These are phyloP conservation scores for Chymomyza caudatula DNA, from an alignment of 2,888 invertebrate genomes.

Conservation along the genomic window DNA sequence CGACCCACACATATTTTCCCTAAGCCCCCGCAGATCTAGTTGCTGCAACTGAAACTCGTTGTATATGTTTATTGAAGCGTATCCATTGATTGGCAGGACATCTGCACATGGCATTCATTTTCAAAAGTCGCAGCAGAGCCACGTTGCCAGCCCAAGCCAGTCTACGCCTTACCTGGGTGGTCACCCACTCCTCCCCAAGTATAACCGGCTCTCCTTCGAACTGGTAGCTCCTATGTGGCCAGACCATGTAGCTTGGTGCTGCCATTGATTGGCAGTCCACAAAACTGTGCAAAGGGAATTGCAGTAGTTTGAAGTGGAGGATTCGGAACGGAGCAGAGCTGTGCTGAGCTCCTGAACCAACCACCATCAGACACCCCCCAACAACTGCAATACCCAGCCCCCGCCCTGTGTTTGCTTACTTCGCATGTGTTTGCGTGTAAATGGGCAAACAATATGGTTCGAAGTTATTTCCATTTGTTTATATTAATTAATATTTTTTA, in stretches of 20 bases:
- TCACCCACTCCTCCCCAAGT: not conserved
- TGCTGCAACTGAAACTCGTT: constrained; percentile 50
- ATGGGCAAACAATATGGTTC: constrained; percentile 45
- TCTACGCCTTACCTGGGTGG: not conserved
- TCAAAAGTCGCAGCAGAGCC: constrained; percentile 41
- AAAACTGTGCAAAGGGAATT: not conserved
- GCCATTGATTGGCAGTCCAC: constrained; percentile 46
- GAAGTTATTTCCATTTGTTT: constrained; percentile 54
- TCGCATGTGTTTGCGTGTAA: constrained; percentile 47
- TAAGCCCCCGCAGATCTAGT: not conserved
- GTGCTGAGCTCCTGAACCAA: not conserved
- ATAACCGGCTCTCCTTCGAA: not conserved
- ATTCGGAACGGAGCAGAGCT: not conserved
- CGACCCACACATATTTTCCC: not conserved
- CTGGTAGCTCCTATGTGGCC: not conserved
- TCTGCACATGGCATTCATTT: constrained; percentile 77
- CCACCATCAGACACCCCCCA: not conserved
- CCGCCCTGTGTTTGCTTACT: not conserved
- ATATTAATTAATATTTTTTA: constrained; percentile 60
- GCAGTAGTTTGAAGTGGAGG: not conserved
- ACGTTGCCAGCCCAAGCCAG: not conserved
- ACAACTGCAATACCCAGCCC: not conserved
- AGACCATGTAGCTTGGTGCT: constrained; percentile 20
- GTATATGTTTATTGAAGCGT: constrained; percentile 72
- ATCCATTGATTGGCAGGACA: constrained; percentile 78